Evolutionary conservation across 2,113 vertebrate species (phyloP), one percentile per base, ranked within the genome.

Genomic region (Epinephelus fuscoguttatus): DNA sequence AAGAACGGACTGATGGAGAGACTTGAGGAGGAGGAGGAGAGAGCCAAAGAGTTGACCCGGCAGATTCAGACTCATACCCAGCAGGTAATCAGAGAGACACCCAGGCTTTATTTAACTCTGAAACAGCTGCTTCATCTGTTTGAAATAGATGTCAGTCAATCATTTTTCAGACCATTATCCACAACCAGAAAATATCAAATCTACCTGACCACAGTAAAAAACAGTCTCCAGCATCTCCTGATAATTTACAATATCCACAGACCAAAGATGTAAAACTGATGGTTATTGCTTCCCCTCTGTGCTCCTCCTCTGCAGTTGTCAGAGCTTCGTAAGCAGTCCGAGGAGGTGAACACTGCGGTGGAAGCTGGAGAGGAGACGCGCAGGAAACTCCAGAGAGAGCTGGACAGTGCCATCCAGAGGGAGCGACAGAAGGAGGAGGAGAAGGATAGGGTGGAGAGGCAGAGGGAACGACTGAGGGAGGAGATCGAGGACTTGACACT

Each of bases 401-500:
- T 97, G 1, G 97, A 98, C 91, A 60, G 86, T 1, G 72, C 96
- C 63, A 9, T 75, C 15, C 96, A 96, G 89, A 95, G 95, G 2
- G 97, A 97, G 89, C 85, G 93, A 0, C 96, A 96, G 89, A 89
- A 90, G 47, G 95, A 97, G 88, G 97, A 98, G 62, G 97, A 97
- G 90, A 95, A 96, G 85, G 93, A 91, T 0, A 91, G 93, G 0
- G 96, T 97, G 40, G 96, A 97, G 84, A 91, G 97, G 62, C 91
- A 97, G 95, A 83, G 96, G 64, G 96, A 96, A 25, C 94, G 96
- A 6, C 94, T 97, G 83, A 95, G 97, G 84, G 97, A 97, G 86
- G 97, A 98, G 85, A 95, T 97, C 56, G 97, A 98, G 2, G 97
- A 98, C 7, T 93, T 95, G 92, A 96, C 94, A 0, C 80, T 98